These are phyloP conservation scores for Aporophyla lueneburgensis DNA, from an alignment of 2,888 invertebrate genomes.

Conservation along the genomic window DNA sequence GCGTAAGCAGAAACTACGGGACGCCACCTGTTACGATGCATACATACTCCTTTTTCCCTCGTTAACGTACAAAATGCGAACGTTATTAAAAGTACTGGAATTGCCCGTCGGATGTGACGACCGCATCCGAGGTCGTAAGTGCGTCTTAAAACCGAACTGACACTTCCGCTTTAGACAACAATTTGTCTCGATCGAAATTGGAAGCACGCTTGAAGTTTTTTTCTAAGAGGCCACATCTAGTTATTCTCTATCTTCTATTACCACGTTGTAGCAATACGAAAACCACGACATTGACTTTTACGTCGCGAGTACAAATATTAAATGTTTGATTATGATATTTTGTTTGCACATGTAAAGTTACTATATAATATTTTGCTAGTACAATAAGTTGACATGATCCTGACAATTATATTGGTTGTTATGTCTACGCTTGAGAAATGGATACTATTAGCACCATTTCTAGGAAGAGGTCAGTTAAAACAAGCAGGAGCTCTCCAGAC, in stretches of 20 bases:
- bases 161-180: neutral
- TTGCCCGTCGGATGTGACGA: no score
- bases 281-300: slow-evolving; percentile 43
- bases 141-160: neutral
- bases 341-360: slow-evolving; percentile 37
- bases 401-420: neutral
- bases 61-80: no score
- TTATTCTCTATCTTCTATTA: neutral
- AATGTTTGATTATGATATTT: slow-evolving; percentile 42
- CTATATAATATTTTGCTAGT: neutral
- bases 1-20: no score
- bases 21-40: no score
- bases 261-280: slow-evolving; percentile 18
- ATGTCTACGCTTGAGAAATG: no score
- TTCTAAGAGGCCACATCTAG: slow-evolving; percentile 14
- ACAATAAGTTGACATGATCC: neutral
- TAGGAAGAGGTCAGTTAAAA: neutral
- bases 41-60: no score
- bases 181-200: neutral
- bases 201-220: neutral
- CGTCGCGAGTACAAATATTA: slow-evolving; percentile 32
- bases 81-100: no score
- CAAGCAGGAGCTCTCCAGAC: no score
- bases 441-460: no score
- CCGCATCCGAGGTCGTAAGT: neutral